phyloP scores from a whole-genome alignment of 64 coral and sea anemone genomes.

The Pachyseris speciosa region DNA sequence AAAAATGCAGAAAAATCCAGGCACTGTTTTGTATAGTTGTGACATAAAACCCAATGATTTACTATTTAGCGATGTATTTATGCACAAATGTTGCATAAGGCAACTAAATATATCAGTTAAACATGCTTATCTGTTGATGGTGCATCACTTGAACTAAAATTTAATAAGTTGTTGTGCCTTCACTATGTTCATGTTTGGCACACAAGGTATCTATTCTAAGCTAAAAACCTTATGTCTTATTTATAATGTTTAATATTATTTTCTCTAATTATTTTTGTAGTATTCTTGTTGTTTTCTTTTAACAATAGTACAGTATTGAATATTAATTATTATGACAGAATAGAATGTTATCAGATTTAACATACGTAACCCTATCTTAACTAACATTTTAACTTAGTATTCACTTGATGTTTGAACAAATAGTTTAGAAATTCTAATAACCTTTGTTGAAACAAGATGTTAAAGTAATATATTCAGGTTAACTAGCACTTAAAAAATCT shows the following conservation, averaged over 20 bases:
- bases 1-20: not conserved
- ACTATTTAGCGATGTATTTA: slow-evolving; percentile 45
- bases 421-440: not conserved
- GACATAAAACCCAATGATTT: not conserved
- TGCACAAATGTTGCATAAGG: not conserved
- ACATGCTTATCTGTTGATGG: not conserved
- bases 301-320: not conserved
- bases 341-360: not conserved
- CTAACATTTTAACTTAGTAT: not conserved
- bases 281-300: not conserved
- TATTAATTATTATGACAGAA: not conserved
- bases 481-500: not conserved
- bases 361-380: not conserved
- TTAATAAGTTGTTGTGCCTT: not conserved
- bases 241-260: slow-evolving; percentile 39
- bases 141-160: not conserved
- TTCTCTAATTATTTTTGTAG: slow-evolving; percentile 42
- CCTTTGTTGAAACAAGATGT: not conserved
- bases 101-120: too few relatives aligned
- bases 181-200: not conserved
- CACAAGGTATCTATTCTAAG: not conserved
- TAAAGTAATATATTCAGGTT: not conserved
- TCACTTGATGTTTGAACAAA: not conserved
- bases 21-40: not conserved
- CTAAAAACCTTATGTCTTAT: slow-evolving; percentile 30